Evolutionary conservation across 2,888 invertebrate genomes (phyloP).

Genomic region (Isotomurus palustris): DNA sequence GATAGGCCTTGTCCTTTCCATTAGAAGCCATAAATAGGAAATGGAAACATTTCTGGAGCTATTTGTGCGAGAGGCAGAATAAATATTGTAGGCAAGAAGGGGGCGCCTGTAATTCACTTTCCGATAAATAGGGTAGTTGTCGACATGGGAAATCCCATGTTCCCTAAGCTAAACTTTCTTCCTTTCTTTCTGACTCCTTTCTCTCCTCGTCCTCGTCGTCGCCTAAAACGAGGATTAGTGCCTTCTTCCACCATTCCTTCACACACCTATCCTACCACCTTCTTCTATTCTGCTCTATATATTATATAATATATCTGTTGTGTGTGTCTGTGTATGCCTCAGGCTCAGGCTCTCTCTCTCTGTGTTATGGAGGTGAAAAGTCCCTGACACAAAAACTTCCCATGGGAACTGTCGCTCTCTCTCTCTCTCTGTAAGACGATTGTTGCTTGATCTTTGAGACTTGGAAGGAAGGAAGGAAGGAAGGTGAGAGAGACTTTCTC

Average conservation of each 20-base stretch:
- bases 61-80: background rate
- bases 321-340: too few species aligned
- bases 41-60: conserved; percentile 2
- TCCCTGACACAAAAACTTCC: too few species aligned
- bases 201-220: conserved; percentile 22
- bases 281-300: too few species aligned
- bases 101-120: conserved; percentile 35
- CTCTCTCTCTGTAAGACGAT: conserved; percentile 8
- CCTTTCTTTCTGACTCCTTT: conserved; percentile 1
- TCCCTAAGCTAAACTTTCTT: background rate
- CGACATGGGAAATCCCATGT: conserved; percentile 26
- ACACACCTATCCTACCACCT: too few species aligned
- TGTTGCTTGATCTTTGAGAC: background rate
- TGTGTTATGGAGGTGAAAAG: too few species aligned
- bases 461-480: too few species aligned
- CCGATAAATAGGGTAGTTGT: conserved; percentile 29
- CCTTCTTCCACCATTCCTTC: too few species aligned
- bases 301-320: too few species aligned
- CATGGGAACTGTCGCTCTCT: conserved; percentile 21
- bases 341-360: too few species aligned
- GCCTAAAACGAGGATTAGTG: too few species aligned
- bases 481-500: too few species aligned
- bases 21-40: conserved; percentile 13
- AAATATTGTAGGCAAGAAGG: background rate
- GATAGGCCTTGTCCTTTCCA: conserved; percentile 2